phyloP scores from a whole-genome alignment of 2,888 invertebrate genomes.

The Amphipoea lucens region DNA sequence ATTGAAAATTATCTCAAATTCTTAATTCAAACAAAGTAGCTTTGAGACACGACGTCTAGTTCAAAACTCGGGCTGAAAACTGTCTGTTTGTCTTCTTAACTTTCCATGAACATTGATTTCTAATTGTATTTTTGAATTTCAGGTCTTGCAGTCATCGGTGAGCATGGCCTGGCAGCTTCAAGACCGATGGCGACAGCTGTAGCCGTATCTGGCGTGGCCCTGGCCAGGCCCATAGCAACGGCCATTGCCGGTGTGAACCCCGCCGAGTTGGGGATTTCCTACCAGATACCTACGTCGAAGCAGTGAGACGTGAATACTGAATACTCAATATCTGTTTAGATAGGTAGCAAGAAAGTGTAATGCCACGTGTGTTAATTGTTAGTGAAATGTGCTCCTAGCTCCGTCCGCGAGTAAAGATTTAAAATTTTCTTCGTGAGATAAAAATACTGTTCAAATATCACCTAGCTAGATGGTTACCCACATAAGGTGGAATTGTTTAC shows the following conservation, averaged over 20 bases:
- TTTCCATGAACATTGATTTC: background rate
- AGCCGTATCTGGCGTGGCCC: conserved; percentile 92
- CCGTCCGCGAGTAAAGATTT: background rate
- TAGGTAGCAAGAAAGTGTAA: background rate
- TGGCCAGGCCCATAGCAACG: conserved; percentile 93
- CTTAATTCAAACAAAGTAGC: too few species aligned
- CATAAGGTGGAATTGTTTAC: conserved; percentile 6
- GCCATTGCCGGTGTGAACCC: conserved; percentile 93
- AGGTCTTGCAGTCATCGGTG: conserved; percentile 92
- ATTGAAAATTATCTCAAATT: background rate
- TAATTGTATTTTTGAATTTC: conserved; percentile 52
- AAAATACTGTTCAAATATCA: background rate
- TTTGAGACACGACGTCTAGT: background rate
- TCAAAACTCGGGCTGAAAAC: background rate
- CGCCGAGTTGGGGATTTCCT: conserved; percentile 73
- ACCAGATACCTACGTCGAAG: conserved; percentile 70
- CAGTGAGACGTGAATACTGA: conserved; percentile 2
- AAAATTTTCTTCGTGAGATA: background rate
- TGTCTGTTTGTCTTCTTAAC: background rate
- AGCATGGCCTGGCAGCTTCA: conserved; percentile 93
- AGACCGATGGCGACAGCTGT: conserved; percentile 93
- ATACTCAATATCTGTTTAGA: background rate
- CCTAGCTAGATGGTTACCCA: background rate
- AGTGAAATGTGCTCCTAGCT: background rate
- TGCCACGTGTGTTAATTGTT: background rate